A percentile compares a stretch with the other conserved stretches of the same genome.
Evolutionary conservation across 2,797 vertebrate genomes (phyloP).

Genomic region (Peromyscus attwateri): DNA sequence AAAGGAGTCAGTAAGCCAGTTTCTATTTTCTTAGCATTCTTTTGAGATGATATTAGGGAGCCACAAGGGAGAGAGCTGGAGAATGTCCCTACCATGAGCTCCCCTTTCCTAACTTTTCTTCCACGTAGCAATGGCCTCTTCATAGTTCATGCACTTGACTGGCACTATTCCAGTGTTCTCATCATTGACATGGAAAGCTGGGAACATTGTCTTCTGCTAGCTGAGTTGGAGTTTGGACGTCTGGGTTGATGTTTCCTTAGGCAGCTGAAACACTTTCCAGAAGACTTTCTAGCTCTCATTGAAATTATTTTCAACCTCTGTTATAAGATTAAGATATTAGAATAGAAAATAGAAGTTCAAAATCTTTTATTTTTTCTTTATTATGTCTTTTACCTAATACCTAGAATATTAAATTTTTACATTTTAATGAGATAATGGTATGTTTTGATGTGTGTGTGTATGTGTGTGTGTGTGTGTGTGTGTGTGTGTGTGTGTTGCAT

Average conservation of each 20-base stretch:
- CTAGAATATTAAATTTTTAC: not conserved
- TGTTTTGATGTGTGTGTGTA: not conserved
- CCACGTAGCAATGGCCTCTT: not conserved
- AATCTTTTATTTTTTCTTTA: not conserved
- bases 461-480: not conserved
- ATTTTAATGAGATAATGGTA: not conserved
- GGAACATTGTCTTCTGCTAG: not conserved
- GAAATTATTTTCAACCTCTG: not conserved
- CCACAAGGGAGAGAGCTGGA: not conserved
- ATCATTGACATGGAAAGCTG: not conserved
- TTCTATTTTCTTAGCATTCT: not conserved
- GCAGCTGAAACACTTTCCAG: not conserved
- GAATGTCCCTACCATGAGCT: not conserved
- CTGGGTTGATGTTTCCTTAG: slow-evolving; percentile 2
- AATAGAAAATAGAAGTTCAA: not conserved
- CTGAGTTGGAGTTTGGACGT: not conserved
- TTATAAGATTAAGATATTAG: slow-evolving; percentile 17
- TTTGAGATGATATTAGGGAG: not conserved
- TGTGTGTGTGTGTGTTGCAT: not conserved
- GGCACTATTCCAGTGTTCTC: not conserved
- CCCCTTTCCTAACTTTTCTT: not conserved
- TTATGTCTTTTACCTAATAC: not conserved
- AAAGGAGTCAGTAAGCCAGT: not conserved
- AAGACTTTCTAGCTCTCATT: slow-evolving; percentile 6
- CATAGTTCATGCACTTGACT: not conserved